A percentile compares a stretch with the other conserved stretches of the same genome.
These are phyloP conservation scores for Chrysopilus asiliformis DNA, from an alignment of 2,888 invertebrate genomes.

Conservation along the genomic window DNA sequence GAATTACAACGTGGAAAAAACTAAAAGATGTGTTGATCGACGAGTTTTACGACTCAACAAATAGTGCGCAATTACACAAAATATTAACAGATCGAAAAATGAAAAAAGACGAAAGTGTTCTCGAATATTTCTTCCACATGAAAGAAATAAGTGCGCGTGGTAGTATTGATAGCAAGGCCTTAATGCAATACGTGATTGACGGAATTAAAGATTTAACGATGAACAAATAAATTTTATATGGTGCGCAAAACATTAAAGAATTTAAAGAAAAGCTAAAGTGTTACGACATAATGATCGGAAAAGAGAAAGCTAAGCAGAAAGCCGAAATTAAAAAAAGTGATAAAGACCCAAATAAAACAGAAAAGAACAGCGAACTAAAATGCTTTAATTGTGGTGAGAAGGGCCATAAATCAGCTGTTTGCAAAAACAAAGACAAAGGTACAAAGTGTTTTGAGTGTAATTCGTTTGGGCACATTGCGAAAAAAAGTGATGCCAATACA, in stretches of 20 bases:
- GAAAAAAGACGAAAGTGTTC: neutral
- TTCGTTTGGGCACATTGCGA: no score
- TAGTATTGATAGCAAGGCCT: neutral
- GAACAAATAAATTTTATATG: neutral
- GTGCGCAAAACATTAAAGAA: conserved; percentile 9
- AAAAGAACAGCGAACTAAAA: neutral
- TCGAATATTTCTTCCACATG: neutral
- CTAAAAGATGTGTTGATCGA: neutral
- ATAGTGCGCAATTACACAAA: conserved; percentile 3
- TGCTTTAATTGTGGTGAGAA: no score
- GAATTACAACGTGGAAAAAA: neutral
- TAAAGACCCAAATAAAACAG: neutral
- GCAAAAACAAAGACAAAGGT: conserved; percentile 2
- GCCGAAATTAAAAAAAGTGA: neutral
- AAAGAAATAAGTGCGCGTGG: conserved; percentile 3
- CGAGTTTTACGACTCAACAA: neutral
- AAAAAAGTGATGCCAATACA: no score
- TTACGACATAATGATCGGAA: neutral
- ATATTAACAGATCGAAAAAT: conserved; percentile 1
- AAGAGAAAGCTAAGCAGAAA: neutral
- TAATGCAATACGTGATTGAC: conserved; percentile 1
- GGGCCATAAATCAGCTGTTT: neutral
- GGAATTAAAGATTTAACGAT: neutral
- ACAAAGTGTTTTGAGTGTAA: conserved; percentile 3
- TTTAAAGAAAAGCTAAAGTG: conserved; percentile 14